Evolutionary conservation across 2,888 invertebrate genomes (phyloP).

Genomic region (Antheraea assamensis): DNA sequence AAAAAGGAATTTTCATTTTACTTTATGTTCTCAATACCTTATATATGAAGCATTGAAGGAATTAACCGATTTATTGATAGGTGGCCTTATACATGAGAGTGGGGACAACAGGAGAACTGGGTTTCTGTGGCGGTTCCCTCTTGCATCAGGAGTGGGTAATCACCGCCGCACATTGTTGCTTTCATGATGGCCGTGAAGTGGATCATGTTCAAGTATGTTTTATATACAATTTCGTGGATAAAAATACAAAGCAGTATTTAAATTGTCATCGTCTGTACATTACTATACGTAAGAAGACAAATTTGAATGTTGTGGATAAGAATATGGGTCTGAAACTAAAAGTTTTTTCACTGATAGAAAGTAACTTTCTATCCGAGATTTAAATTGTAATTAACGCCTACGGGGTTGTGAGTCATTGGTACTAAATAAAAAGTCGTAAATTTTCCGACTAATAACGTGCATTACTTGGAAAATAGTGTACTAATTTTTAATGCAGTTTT

Average conservation of each 20-base stretch:
- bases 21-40: neutral
- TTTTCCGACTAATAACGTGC: no score
- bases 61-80: conserved; percentile 35
- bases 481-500: no score
- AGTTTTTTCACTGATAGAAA: no score
- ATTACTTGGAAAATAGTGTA: no score
- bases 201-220: conserved; percentile 64
- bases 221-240: neutral
- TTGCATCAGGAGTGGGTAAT: conserved; percentile 71
- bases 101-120: conserved; percentile 64
- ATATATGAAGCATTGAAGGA: neutral
- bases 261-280: neutral
- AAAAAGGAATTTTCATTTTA: no score
- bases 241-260: neutral
- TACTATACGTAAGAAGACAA: no score
- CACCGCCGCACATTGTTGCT: conserved; percentile 81
- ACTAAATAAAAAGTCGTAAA: no score
- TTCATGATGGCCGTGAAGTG: conserved; percentile 57
- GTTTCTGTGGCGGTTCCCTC: conserved; percentile 79
- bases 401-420: no score
- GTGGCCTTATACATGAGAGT: conserved; percentile 69
- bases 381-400: no score
- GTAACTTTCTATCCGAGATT: no score
- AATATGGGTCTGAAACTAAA: no score
- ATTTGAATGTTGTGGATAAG: no score